These are phyloP conservation scores for Cetonia aurata DNA, from an alignment of 2,888 invertebrate genomes.

Conservation along the genomic window DNA sequence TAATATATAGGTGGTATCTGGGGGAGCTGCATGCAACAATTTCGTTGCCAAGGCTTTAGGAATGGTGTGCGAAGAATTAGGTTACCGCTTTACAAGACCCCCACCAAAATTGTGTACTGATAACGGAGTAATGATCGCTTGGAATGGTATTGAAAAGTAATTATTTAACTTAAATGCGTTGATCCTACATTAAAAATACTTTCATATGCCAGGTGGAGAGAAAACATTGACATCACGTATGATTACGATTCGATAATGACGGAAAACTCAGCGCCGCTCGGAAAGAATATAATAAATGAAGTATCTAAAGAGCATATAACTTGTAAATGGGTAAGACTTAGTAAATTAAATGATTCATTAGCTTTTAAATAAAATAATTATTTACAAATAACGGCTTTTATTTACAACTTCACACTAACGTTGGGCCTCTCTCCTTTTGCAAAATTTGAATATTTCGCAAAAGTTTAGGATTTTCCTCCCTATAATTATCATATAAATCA, in stretches of 20 bases:
- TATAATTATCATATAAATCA: constrained; percentile 70
- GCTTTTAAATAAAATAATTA: constrained; percentile 43
- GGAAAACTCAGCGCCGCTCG: constrained; percentile 74
- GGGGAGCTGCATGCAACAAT: constrained; percentile 96
- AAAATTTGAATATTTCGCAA: constrained; percentile 67
- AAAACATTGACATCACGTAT: constrained; percentile 61
- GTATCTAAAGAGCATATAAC: constrained; percentile 72
- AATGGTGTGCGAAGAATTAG: constrained; percentile 75
- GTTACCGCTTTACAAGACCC: constrained; percentile 79
- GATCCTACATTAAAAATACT: not conserved
- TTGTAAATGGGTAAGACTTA: constrained; percentile 68
- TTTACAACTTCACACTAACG: constrained; percentile 65
- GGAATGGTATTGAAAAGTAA: constrained; percentile 93
- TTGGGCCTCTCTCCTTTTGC: constrained; percentile 71
- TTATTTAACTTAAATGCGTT: constrained; percentile 7
- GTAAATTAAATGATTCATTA: constrained; percentile 55
- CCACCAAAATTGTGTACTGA: constrained; percentile 92
- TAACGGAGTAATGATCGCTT: constrained; percentile 99
- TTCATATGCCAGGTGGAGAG: constrained; percentile 57
- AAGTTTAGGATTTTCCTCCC: constrained; percentile 67
- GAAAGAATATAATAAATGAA: constrained; percentile 71
- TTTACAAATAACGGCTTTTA: constrained; percentile 16
- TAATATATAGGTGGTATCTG: constrained; percentile 82
- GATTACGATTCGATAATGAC: constrained; percentile 74
- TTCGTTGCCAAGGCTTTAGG: constrained; percentile 80